A percentile compares a stretch with the other conserved stretches of the same genome.
These are phyloP conservation scores for Peromyscus melanophrys DNA, from an alignment of 2,797 vertebrate species.

Conservation along the genomic window DNA sequence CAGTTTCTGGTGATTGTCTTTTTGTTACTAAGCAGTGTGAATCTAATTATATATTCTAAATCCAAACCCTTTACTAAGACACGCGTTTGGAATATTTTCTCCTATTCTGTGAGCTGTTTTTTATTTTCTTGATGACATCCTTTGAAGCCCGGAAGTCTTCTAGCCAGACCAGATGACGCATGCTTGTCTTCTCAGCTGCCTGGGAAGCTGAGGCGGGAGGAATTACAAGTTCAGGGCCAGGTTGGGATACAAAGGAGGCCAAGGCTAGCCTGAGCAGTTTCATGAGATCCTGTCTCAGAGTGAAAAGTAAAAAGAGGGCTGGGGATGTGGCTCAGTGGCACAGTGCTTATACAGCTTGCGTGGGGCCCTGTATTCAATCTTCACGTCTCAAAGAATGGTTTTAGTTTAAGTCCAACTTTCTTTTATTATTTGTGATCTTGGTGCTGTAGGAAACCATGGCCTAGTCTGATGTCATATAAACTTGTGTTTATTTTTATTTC, in stretches of 20 bases:
- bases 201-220: neutral
- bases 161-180: neutral
- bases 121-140: neutral
- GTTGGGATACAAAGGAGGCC: neutral
- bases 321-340: neutral
- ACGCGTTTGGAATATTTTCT: neutral
- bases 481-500: neutral
- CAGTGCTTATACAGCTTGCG: neutral
- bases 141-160: neutral
- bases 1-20: neutral
- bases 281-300: neutral
- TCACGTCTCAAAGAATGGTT: neutral
- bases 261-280: neutral
- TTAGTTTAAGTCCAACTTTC: neutral
- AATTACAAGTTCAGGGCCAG: neutral
- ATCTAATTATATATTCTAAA: neutral
- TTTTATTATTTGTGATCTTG: neutral
- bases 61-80: too few relatives aligned
- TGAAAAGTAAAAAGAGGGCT: neutral
- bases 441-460: neutral
- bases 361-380: neutral
- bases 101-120: neutral
- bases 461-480: neutral
- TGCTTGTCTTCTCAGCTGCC: too few relatives aligned
- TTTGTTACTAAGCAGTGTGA: neutral